Evolutionary conservation across 2,888 invertebrate genomes (phyloP), one percentile per base, ranked within the genome.

Genomic region (Isoperla grammatica): DNA sequence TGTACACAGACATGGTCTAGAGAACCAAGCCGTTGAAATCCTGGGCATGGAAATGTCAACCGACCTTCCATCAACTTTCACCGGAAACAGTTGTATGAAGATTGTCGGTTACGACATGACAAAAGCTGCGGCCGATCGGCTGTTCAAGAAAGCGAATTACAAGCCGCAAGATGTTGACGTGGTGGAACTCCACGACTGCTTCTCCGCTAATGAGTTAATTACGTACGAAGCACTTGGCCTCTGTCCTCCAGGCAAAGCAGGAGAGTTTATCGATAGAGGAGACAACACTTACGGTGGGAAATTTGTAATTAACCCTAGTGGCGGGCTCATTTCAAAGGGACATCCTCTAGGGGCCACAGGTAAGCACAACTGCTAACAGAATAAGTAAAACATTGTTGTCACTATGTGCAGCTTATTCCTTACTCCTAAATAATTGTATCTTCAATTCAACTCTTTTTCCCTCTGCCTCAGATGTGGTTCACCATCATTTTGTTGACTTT

Each of bases 261-360:
- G 90, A 11, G 89, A 90, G 69, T 81, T 99, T 64, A 85, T 99
- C 64, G 98, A 99, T 73, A 81, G 86, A 4, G 95, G 94, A 0
- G 90, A 97, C 72, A 99, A 98, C 73, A 99, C 99, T 0, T 99
- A 99, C 69, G 90, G 98, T 29, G 99, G 99, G 19, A 89, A 90
- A 73, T 95, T 88, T 73, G 98, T 99, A 2, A 82, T 99, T n/a
- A 99, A 99, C 76, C 99, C 99, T 0, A 96, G 96, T 71, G 99
- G 97, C 55, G 99, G 99, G n/a, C 81, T 99, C 46, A 98, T 98
- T 65, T 96, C 97, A 1, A 99, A 99, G 76, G 97, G 97, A 0
- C 98, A 98, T 82, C 98, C 97, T 12, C 78, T 98, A 59, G 98
- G 97, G 53, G 97, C 97, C 0, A 98, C 97, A 9, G 96, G 92